These are phyloP conservation scores for Enchytraeus crypticus DNA, from an alignment of 2,888 invertebrate species.

Conservation along the genomic window DNA sequence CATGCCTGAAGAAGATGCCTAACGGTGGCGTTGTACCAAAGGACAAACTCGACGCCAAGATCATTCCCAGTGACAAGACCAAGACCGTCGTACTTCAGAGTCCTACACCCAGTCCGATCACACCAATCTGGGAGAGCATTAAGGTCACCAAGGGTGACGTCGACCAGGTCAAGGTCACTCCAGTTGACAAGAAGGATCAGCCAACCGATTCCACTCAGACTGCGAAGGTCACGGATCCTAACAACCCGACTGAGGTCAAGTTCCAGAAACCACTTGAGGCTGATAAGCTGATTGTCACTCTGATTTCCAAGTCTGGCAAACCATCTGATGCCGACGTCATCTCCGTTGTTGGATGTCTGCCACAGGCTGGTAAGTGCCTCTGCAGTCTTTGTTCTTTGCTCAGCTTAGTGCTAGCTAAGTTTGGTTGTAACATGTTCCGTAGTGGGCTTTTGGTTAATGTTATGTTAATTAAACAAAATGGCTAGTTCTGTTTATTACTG, in stretches of 20 bases:
- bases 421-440: too few relatives aligned
- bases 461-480: too few relatives aligned
- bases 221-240: neutral
- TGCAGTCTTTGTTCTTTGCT: too few relatives aligned
- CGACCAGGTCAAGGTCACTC: neutral
- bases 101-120: neutral
- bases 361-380: too few relatives aligned
- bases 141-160: neutral
- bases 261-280: neutral
- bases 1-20: neutral
- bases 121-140: neutral
- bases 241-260: neutral
- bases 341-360: too few relatives aligned
- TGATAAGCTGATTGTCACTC: neutral
- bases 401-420: too few relatives aligned
- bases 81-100: neutral
- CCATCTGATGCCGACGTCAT: too few relatives aligned
- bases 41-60: neutral
- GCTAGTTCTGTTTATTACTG: too few relatives aligned
- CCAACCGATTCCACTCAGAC: neutral
- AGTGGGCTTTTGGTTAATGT: too few relatives aligned
- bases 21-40: neutral
- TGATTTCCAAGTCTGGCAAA: too few relatives aligned
- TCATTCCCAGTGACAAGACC: neutral
- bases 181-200: neutral